Evolutionary conservation across 1,140 invertebrate species (phyloP).

Genomic region (Anoplolepis gracilipes): DNA sequence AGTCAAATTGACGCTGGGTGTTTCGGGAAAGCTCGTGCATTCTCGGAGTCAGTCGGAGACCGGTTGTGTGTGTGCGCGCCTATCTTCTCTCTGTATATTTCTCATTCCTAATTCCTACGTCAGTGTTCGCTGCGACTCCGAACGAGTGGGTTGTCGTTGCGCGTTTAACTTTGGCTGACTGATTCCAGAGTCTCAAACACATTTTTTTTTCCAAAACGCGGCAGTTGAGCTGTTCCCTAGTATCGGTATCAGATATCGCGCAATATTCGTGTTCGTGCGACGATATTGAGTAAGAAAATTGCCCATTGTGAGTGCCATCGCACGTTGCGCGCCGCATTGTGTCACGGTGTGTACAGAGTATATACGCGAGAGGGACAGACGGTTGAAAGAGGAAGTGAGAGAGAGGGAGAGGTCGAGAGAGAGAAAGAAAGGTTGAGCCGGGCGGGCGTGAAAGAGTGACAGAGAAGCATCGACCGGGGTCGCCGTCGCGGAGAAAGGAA

Average conservation of each 20-base stretch:
- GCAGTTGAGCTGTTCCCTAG: background rate
- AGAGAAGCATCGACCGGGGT: constrained; percentile 42
- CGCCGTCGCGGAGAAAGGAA: constrained; percentile 61
- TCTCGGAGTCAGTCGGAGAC: constrained; percentile 40
- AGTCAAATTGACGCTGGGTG: background rate
- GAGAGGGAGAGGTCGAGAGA: constrained; percentile 32
- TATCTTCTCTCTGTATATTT: no score
- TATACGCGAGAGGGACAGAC: constrained; percentile 38
- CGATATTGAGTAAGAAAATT: background rate
- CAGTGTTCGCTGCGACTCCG: constrained; percentile 65
- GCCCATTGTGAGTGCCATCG: background rate
- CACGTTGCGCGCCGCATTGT: constrained; percentile 32
- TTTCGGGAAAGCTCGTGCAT: constrained; percentile 49
- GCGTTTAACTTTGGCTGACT: background rate
- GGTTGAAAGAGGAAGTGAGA: background rate
- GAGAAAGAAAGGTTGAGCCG: constrained; percentile 55
- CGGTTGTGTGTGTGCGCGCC: constrained; percentile 17
- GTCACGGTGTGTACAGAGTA: constrained; percentile 28
- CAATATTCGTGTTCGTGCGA: background rate
- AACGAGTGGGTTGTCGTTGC: background rate
- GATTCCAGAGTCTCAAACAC: background rate
- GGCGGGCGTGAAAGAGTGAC: constrained; percentile 59
- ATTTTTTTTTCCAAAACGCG: background rate
- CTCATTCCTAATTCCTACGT: no score
- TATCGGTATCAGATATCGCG: background rate